Conservation (phyloP, 2,113 vertebrate genomes). For the Phodopus roborovskii region DNA sequence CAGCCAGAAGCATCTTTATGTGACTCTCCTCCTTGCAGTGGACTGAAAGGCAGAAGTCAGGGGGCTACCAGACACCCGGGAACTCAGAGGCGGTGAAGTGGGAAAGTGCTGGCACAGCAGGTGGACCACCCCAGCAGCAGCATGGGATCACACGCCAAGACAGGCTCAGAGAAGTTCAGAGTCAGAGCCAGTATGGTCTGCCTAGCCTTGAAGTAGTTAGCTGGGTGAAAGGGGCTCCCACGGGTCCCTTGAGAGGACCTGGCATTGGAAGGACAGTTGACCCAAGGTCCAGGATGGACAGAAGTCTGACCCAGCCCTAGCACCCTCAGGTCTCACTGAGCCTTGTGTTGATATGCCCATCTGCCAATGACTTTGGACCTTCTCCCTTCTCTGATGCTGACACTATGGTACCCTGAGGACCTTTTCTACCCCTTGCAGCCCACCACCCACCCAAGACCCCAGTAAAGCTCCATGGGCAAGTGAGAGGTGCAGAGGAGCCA, state of each 20-base stretch:
- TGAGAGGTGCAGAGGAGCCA: not conserved
- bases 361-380: not conserved
- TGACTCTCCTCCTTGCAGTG: not conserved
- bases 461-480: not conserved
- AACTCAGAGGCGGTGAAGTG: not conserved
- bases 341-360: not conserved
- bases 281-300: not conserved
- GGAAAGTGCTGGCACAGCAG: not conserved
- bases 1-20: not conserved
- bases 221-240: not conserved
- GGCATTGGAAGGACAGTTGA: not conserved
- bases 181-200: not conserved
- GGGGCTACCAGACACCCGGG: not conserved
- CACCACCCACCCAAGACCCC: not conserved
- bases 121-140: not conserved
- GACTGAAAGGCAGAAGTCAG: not conserved
- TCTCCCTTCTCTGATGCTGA: not conserved
- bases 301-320: not conserved
- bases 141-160: not conserved
- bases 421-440: not conserved
- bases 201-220: not conserved
- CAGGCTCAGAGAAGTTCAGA: not conserved
- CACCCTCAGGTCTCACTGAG: not conserved
- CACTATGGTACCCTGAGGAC: not conserved
- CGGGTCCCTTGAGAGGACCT: not conserved